These are phyloP conservation scores for Capromys pilorides DNA, from an alignment of 2,797 vertebrate genomes.

Conservation along the genomic window DNA sequence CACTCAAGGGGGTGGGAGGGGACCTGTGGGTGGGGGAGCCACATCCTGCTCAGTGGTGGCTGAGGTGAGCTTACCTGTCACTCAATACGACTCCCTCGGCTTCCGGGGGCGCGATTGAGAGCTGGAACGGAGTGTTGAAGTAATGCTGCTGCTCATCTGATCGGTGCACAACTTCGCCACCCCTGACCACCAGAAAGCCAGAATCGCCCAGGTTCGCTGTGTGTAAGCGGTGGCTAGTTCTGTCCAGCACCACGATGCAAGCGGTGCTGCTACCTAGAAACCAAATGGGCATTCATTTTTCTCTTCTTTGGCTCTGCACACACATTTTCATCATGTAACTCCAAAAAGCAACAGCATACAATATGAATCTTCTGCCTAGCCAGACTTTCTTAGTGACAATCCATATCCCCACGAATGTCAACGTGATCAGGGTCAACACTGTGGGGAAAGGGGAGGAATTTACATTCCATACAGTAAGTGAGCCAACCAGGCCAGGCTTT, in stretches of 20 bases:
- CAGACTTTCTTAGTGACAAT: not conserved
- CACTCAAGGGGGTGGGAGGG: not conserved
- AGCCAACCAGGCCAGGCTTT: not conserved
- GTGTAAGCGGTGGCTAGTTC: slow-evolving; percentile 95
- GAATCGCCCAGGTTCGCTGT: slow-evolving; percentile 98
- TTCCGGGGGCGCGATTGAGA: slow-evolving; percentile 96
- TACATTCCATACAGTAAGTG: not conserved
- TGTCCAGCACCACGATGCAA: slow-evolving; percentile 96
- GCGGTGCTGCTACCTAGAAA: slow-evolving; percentile 96
- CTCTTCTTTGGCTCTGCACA: not conserved
- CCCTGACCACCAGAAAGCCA: slow-evolving; percentile 96
- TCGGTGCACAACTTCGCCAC: slow-evolving; percentile 96
- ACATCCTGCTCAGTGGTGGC: not conserved
- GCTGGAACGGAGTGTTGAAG: slow-evolving; percentile 99
- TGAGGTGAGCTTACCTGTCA: slow-evolving; percentile 90
- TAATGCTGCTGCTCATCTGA: slow-evolving; percentile 99
- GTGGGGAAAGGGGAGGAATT: not conserved
- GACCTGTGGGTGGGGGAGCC: not conserved
- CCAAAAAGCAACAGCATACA: slow-evolving; percentile 1
- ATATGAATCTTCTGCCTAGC: not conserved
- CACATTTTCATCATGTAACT: not conserved
- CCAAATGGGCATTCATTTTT: slow-evolving; percentile 19
- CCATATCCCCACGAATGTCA: not conserved
- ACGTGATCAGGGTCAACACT: not conserved
- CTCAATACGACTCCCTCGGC: slow-evolving; percentile 95